Evolutionary conservation across 2,888 invertebrate genomes (phyloP).

Genomic region (Alcis repandata): DNA sequence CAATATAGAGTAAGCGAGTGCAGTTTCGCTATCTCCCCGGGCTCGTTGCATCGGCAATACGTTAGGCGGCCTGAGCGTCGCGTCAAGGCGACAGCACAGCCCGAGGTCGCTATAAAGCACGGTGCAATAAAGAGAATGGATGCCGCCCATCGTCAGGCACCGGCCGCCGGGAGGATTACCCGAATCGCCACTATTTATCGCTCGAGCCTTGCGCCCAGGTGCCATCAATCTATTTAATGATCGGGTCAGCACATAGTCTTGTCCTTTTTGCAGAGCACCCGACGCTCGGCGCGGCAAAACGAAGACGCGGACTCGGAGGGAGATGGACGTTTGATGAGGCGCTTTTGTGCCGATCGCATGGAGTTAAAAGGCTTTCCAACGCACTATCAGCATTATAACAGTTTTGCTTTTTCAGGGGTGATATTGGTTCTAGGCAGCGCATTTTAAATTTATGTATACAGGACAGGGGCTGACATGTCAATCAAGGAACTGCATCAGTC

Average conservation of each 20-base stretch:
- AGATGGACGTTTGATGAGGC: constrained; percentile 86
- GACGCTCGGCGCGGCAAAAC: constrained; percentile 70
- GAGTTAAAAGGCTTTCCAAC: constrained; percentile 78
- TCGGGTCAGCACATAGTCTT: constrained; percentile 86
- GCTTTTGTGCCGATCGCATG: constrained; percentile 80
- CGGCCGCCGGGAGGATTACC: constrained; percentile 83
- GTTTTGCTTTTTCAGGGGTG: constrained; percentile 40
- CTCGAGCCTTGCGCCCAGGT: constrained; percentile 85
- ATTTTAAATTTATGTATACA: background rate
- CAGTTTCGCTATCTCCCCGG: constrained; percentile 39
- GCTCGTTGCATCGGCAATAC: constrained; percentile 66
- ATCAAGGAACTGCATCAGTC: too few species aligned
- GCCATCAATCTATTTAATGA: constrained; percentile 87
- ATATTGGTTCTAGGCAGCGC: constrained; percentile 22
- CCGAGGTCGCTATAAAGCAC: constrained; percentile 81
- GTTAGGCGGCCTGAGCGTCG: constrained; percentile 72
- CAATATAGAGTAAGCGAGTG: constrained; percentile 9
- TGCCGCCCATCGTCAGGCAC: constrained; percentile 83
- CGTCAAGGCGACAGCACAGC: constrained; percentile 71
- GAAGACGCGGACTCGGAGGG: constrained; percentile 69
- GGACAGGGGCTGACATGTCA: background rate
- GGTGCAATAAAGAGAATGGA: constrained; percentile 86
- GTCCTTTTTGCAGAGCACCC: constrained; percentile 77
- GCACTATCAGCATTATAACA: constrained; percentile 64
- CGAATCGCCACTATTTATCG: constrained; percentile 87